Percentiles rank a stretch among this genome's conserved stretches.
Conservation (phyloP, 2,113 vertebrate species). For the Limnothrissa miodon region DNA sequence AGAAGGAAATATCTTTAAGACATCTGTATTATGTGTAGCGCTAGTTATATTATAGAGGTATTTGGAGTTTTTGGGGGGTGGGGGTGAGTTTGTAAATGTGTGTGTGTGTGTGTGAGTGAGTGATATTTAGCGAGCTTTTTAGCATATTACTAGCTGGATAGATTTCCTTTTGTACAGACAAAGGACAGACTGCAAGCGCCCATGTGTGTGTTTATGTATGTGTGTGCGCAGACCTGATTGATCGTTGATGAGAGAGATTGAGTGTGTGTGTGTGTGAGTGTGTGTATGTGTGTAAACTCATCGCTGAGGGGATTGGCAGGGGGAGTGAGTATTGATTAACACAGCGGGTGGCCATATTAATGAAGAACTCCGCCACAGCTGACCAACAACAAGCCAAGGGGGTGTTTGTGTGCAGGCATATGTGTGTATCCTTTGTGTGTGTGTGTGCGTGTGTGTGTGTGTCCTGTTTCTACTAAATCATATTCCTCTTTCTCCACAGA, state of each 20-base stretch:
- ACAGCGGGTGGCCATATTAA: constrained; percentile 25
- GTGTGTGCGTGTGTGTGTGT: background rate
- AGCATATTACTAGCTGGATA: no score
- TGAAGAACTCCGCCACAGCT: constrained; percentile 11
- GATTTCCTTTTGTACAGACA: background rate
- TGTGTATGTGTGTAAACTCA: constrained; percentile 17
- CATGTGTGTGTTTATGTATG: constrained; percentile 20
- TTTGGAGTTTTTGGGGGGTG: background rate
- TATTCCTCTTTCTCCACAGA: constrained; percentile 68
- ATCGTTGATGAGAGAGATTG: background rate
- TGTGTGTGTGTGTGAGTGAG: background rate
- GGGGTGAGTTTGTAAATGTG: background rate
- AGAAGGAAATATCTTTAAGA: no score
- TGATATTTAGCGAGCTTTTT: no score
- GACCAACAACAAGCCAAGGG: background rate
- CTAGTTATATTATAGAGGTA: background rate
- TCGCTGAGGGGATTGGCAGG: constrained; percentile 14
- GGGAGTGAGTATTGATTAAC: constrained; percentile 30
- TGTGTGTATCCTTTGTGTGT: background rate
- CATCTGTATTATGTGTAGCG: no score
- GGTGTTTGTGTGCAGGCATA: background rate
- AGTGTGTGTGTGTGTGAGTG: background rate
- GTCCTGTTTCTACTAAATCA: background rate
- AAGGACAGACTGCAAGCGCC: background rate
- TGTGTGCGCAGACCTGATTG: background rate